Percentiles rank a stretch among this genome's conserved stretches.
phyloP scores from a whole-genome alignment of 2,888 invertebrate species.

The Serrognathus titanus region DNA sequence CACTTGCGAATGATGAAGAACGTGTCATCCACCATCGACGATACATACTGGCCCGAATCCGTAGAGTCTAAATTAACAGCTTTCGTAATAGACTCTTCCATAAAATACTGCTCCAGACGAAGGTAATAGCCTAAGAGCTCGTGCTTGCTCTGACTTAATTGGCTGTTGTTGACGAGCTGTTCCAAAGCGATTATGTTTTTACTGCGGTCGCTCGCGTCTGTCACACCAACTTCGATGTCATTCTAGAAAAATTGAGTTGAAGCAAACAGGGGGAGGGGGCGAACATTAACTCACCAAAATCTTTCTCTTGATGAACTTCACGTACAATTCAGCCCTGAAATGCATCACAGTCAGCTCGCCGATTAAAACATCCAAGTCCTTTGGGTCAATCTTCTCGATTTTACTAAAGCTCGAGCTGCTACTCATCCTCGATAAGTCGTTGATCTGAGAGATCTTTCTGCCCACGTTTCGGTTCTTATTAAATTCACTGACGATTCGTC shows the following conservation, averaged over 20 bases:
- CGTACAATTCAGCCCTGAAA: slow-evolving; percentile 85
- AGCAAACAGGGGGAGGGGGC: background rate
- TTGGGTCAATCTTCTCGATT: slow-evolving; percentile 68
- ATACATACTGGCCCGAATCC: slow-evolving; percentile 71
- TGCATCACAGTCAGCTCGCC: slow-evolving; percentile 91
- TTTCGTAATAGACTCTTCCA: slow-evolving; percentile 92
- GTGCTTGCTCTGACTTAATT: slow-evolving; percentile 73
- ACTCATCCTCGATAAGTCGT: slow-evolving; percentile 54
- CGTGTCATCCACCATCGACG: slow-evolving; percentile 95
- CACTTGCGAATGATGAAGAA: slow-evolving; percentile 97
- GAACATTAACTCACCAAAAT: slow-evolving; percentile 56
- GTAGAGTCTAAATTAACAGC: slow-evolving; percentile 78
- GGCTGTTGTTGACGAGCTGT: slow-evolving; percentile 66
- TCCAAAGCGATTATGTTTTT: slow-evolving; percentile 57
- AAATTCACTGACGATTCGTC: slow-evolving; percentile 68
- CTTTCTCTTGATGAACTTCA: slow-evolving; percentile 78
- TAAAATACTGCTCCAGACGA: slow-evolving; percentile 88
- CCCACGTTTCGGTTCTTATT: slow-evolving; percentile 63
- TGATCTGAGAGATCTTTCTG: slow-evolving; percentile 61
- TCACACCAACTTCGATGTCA: slow-evolving; percentile 60
- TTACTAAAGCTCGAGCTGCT: slow-evolving; percentile 44
- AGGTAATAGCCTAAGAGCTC: slow-evolving; percentile 85
- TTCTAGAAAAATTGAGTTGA: slow-evolving; percentile 46
- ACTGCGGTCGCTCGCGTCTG: slow-evolving; percentile 52
- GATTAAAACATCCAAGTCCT: slow-evolving; percentile 81